Conservation (phyloP, 1,140 invertebrate genomes). For the Papilio aristodemus region DNA sequence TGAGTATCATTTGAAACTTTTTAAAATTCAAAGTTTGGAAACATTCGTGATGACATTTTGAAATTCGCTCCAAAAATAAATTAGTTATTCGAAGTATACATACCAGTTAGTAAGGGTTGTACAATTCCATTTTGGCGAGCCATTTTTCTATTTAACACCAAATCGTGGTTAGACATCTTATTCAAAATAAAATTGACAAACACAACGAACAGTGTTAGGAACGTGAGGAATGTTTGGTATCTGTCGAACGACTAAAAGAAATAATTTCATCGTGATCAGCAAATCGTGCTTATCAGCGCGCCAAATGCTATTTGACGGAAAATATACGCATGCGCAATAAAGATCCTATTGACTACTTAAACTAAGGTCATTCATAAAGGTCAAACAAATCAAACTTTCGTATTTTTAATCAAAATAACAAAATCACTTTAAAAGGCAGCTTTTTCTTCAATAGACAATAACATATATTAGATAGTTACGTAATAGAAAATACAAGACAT, state of each 20-base stretch:
- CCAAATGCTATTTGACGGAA: slow-evolving; percentile 72
- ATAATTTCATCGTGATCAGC: slow-evolving; percentile 71
- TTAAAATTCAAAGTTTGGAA: neutral
- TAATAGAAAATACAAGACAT: slow-evolving; percentile 15
- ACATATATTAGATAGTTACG: slow-evolving; percentile 7
- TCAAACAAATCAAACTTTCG: slow-evolving; percentile 41
- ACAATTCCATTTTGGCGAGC: slow-evolving; percentile 88
- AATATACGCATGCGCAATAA: slow-evolving; percentile 67
- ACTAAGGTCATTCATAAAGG: slow-evolving; percentile 61
- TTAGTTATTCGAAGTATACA: slow-evolving; percentile 39
- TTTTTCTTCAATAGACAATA: slow-evolving; percentile 1
- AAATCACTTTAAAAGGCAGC: neutral
- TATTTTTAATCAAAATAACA: slow-evolving; percentile 10
- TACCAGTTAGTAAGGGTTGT: slow-evolving; percentile 89
- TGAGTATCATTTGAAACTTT: neutral
- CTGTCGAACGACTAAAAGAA: slow-evolving; percentile 66
- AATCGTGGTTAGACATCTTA: slow-evolving; percentile 72
- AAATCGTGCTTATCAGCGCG: slow-evolving; percentile 67
- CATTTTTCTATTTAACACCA: slow-evolving; percentile 58
- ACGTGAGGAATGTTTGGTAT: slow-evolving; percentile 65
- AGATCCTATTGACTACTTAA: slow-evolving; percentile 56
- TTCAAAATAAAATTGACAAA: slow-evolving; percentile 44
- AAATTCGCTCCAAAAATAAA: slow-evolving; percentile 59
- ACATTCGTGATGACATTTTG: slow-evolving; percentile 38
- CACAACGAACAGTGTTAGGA: slow-evolving; percentile 36